These are phyloP conservation scores for Lagria hirta DNA, from an alignment of 2,888 invertebrate genomes.

Conservation along the genomic window DNA sequence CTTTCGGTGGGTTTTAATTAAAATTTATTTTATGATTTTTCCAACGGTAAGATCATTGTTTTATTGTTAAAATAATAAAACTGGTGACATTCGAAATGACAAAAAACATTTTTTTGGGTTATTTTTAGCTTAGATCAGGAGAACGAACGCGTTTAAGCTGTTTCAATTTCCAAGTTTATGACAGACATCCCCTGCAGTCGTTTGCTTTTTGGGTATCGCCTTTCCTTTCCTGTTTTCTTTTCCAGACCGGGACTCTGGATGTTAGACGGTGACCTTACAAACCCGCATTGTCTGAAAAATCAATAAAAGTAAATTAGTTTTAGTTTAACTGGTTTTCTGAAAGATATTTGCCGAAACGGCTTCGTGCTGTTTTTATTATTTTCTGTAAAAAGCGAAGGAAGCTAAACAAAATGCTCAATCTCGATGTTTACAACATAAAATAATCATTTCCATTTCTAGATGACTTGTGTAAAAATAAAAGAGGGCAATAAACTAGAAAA, in stretches of 20 bases:
- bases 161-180: slow-evolving; percentile 47
- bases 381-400: no score
- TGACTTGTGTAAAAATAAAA: no score
- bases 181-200: slow-evolving; percentile 40
- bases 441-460: no score
- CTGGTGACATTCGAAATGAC: slow-evolving; percentile 5
- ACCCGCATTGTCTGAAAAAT: slow-evolving; percentile 28
- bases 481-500: no score
- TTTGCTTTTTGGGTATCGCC: slow-evolving; percentile 43
- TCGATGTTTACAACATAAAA: no score
- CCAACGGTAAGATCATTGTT: slow-evolving; percentile 20
- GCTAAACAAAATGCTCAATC: no score
- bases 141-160: slow-evolving; percentile 41
- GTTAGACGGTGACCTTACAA: slow-evolving; percentile 38
- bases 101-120: slow-evolving; percentile 31
- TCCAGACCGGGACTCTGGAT: slow-evolving; percentile 35
- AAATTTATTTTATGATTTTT: slow-evolving; percentile 31
- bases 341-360: not conserved
- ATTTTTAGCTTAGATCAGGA: slow-evolving; percentile 40
- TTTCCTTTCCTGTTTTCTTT: slow-evolving; percentile 42
- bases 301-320: slow-evolving; percentile 28
- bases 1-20: slow-evolving; percentile 34
- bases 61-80: slow-evolving; percentile 12
- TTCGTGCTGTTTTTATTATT: not conserved
- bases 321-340: slow-evolving; percentile 1